Evolutionary conservation across 1,140 invertebrate genomes (phyloP), one percentile per base, ranked within the genome.

Genomic region (Radopholus similis): DNA sequence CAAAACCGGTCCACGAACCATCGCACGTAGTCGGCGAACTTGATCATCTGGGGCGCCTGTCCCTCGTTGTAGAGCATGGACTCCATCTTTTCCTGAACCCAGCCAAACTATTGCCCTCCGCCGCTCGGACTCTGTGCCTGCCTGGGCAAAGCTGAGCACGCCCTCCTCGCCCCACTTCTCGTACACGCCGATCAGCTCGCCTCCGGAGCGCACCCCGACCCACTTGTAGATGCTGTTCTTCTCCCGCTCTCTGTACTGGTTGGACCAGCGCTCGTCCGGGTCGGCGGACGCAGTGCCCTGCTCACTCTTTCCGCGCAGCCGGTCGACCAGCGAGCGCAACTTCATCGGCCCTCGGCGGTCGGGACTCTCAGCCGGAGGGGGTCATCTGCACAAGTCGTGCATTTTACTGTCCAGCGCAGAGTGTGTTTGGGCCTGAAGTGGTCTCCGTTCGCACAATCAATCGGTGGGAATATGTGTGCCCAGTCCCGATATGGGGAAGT

Each of bases 21-120:
- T 53, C 90, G 87, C 4, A 95, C 83, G 83, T 92, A 95, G 77
- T 96, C 93, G 0, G 90, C 89, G 28, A 91, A 86, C 78, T 91
- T 93, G 71, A 97, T 91, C 9, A 89, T 85, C 78, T 91, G 79
- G 2, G 78, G 88, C 0, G 92, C 91, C 76, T 90, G 88, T 6
- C 93, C 94, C 44, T 91, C 88, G 38, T 89, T 89, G 78, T 95
- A 95, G 89, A 94, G 44, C 74, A 93, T 89, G 0, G 90, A 87
- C 0, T 89, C 88, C 74, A 96, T 91, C 78, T 95, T 90, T 70
- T 93, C 91, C 23, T 62, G 38, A 11, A 42, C 18, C n/a, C 11
- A 42, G 11, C n/a, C 38, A 42, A 13, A 42, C 18, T n/a, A 1
- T 1, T n/a, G 2, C 38, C 18, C 38, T 42, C 38, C 38, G 18